These are phyloP conservation scores for Crotalus helleri DNA, from an alignment of 2,113 vertebrate species.

Conservation along the genomic window DNA sequence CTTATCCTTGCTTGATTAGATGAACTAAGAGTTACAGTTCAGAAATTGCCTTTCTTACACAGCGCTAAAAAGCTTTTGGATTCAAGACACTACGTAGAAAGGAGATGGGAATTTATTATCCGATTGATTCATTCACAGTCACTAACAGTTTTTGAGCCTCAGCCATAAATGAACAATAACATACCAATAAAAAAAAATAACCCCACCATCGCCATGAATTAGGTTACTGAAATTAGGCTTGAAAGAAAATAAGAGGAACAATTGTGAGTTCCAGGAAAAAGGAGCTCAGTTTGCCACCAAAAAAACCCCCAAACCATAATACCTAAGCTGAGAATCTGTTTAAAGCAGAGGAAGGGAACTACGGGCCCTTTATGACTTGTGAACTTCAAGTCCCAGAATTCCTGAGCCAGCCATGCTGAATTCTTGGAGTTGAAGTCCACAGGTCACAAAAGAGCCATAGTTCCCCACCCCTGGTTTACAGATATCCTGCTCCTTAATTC, in stretches of 20 bases:
- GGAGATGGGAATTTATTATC: too few relatives aligned
- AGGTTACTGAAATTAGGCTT: too few relatives aligned
- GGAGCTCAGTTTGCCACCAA: too few relatives aligned
- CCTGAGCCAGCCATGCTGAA: neutral
- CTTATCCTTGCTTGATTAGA: neutral
- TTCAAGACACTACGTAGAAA: neutral
- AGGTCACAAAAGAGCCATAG: neutral
- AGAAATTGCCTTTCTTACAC: conserved; percentile 28
- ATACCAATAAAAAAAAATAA: too few relatives aligned
- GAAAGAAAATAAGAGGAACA: too few relatives aligned
- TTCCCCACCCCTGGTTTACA: neutral
- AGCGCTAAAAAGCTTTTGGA: neutral
- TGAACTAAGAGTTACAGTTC: conserved; percentile 3
- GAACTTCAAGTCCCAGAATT: neutral
- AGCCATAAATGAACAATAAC: too few relatives aligned
- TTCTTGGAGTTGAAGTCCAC: neutral
- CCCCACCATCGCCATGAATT: too few relatives aligned
- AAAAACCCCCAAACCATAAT: neutral
- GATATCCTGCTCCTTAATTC: neutral
- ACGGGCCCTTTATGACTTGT: neutral
- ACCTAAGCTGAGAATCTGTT: neutral
- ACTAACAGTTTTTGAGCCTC: too few relatives aligned
- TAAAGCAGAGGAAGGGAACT: neutral
- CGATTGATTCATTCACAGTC: too few relatives aligned
- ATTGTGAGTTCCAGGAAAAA: too few relatives aligned